phyloP scores from a whole-genome alignment of 2,113 vertebrate species.

The Festucalex cinctus region DNA sequence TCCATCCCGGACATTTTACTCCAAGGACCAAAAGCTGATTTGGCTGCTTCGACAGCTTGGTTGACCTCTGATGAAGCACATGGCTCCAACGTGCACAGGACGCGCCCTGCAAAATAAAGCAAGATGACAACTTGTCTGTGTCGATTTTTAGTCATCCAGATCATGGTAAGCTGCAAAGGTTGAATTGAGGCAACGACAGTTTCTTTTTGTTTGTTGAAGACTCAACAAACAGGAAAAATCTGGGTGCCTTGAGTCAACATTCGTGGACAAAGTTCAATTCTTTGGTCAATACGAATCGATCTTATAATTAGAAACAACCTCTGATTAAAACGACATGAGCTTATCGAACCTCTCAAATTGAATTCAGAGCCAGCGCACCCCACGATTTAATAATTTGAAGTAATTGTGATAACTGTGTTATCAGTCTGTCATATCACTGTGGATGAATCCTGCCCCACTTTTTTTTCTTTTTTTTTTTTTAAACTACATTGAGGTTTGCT shows the following conservation, averaged over 20 bases:
- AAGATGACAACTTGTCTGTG: neutral
- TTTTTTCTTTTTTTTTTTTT: no score
- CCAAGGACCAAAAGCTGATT: slow-evolving; percentile 83
- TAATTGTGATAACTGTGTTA: neutral
- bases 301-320: neutral
- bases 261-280: neutral
- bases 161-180: neutral
- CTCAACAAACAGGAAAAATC: neutral
- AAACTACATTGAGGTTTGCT: neutral
- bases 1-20: slow-evolving; percentile 89
- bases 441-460: neutral
- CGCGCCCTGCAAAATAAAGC: slow-evolving; percentile 70
- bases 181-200: neutral
- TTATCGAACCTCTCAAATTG: neutral
- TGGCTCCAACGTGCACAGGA: slow-evolving; percentile 80
- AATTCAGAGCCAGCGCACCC: neutral
- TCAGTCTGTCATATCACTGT: neutral
- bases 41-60: slow-evolving; percentile 81
- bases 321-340: neutral
- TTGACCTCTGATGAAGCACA: slow-evolving; percentile 84
- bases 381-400: neutral
- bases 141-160: neutral
- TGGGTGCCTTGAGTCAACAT: neutral
- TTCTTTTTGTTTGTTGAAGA: slow-evolving; percentile 1
- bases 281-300: neutral